Percentiles rank a stretch among this genome's conserved stretches.
phyloP scores from a whole-genome alignment of 2,797 vertebrate genomes.

The Gymnoscopelus braueri region DNA sequence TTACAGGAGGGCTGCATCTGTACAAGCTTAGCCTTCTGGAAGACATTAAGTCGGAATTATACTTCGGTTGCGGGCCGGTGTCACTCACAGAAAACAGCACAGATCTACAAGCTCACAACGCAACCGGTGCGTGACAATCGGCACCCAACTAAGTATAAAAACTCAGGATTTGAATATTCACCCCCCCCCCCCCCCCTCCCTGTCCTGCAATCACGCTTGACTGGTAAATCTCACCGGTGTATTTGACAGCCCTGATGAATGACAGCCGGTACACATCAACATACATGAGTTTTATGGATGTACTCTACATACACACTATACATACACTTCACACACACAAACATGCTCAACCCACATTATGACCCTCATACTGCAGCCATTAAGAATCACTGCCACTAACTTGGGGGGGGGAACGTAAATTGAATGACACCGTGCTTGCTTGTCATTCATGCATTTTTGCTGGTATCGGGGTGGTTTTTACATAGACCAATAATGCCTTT shows the following conservation, averaged over 20 bases:
- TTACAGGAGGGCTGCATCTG: constrained; percentile 75
- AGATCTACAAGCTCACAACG: too few species aligned
- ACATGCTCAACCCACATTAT: background rate
- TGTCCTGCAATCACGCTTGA: constrained; percentile 39
- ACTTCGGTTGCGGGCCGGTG: too few species aligned
- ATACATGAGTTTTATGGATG: constrained; percentile 8
- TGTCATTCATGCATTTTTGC: too few species aligned
- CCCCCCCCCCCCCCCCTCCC: constrained; percentile 3
- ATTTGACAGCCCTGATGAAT: constrained; percentile 44
- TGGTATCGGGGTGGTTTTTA: too few species aligned
- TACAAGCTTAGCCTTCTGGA: constrained; percentile 70
- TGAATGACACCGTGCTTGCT: too few species aligned
- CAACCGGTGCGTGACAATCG: too few species aligned
- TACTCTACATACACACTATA: background rate
- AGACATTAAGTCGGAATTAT: constrained; percentile 52
- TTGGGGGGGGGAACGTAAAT: too few species aligned
- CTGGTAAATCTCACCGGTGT: constrained; percentile 44
- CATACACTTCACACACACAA: too few species aligned
- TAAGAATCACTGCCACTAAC: background rate
- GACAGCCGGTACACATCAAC: constrained; percentile 35
- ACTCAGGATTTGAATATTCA: too few species aligned
- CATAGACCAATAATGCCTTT: too few species aligned
- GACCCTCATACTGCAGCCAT: background rate
- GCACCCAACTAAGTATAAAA: too few species aligned
- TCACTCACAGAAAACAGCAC: too few species aligned